Evolutionary conservation across 2,113 vertebrate species (phyloP), one percentile per base, ranked within the genome.

Genomic region (Numida meleagris): DNA sequence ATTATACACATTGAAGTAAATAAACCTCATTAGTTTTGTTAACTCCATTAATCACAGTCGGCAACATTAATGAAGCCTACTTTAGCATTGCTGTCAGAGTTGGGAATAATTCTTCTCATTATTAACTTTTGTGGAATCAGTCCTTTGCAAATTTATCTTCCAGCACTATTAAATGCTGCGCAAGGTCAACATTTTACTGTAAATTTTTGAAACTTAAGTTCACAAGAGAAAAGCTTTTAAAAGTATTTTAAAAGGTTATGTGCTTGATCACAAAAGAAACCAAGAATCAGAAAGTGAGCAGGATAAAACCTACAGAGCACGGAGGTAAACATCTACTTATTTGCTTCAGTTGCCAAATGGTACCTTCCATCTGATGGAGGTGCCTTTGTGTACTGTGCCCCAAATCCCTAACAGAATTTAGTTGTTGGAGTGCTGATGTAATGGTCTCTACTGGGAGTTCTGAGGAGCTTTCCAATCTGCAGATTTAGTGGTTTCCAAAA

Each of bases 1-100:
- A 73, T 59, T 81, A 75, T 70, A 88, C 65, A 34, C 18, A 72
- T 15, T 82, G 77, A 95, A 95, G 73, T 93, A 96, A 96, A 95
- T 71, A 97, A 94, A 96, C 21, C 27, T 96, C 81, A 94, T 95
- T 95, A 91, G 38, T 53, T 93, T 92, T 95, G 78, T 94, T 95
- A 95, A 90, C 65, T 86, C 33, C 61, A 80, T 93, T 92, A 93
- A 94, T 93, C 79, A 86, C 27, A 61, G 53, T 93, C 93, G 93
- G 61, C 90, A 93, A 65, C 51, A 33, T 63, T 88, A 95, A 90
- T 74, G 68, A 92, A 84, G 43, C n/a, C 57, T 86, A 77, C 74
- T 92, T 93, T 50, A 82, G 34, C 5, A 6, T 53, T 57, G 21
- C 34, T 80, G 34, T 61, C 51, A 73, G 86, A 82, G 23, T 76